Conservation (phyloP, 2,888 invertebrate genomes). For the Eulithis prunata region DNA sequence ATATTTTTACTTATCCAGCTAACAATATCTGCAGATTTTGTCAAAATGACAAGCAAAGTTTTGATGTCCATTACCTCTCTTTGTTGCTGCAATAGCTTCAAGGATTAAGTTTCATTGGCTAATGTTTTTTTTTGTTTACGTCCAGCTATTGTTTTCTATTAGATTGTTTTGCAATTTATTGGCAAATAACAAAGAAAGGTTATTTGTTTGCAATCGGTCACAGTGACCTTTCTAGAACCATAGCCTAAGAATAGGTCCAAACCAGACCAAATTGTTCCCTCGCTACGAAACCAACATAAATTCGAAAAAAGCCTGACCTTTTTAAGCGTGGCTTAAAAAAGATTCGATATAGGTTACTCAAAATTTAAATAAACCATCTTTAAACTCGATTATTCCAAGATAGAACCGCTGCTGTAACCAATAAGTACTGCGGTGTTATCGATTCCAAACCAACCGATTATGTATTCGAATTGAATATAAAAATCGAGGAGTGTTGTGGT, state of each 20-base stretch:
- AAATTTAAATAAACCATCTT: background rate
- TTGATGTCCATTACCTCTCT: no score
- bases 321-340: background rate
- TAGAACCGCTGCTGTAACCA: background rate
- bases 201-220: background rate
- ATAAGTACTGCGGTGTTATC: slow-evolving; percentile 19
- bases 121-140: background rate
- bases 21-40: no score
- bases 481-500: slow-evolving; percentile 15
- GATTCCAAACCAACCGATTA: slow-evolving; percentile 11
- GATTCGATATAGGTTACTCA: background rate
- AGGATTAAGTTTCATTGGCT: background rate
- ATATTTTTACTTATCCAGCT: no score
- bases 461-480: slow-evolving; percentile 23
- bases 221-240: background rate
- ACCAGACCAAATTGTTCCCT: background rate
- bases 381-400: slow-evolving; percentile 11
- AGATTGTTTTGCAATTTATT: background rate
- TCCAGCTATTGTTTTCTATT: background rate
- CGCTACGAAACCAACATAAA: background rate
- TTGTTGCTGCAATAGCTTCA: background rate
- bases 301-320: background rate
- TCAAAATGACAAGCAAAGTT: no score
- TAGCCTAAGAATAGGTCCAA: background rate
- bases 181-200: background rate